These are phyloP conservation scores for Lordiphosa fenestrarum DNA, from an alignment of 2,888 invertebrate genomes.

Conservation along the genomic window DNA sequence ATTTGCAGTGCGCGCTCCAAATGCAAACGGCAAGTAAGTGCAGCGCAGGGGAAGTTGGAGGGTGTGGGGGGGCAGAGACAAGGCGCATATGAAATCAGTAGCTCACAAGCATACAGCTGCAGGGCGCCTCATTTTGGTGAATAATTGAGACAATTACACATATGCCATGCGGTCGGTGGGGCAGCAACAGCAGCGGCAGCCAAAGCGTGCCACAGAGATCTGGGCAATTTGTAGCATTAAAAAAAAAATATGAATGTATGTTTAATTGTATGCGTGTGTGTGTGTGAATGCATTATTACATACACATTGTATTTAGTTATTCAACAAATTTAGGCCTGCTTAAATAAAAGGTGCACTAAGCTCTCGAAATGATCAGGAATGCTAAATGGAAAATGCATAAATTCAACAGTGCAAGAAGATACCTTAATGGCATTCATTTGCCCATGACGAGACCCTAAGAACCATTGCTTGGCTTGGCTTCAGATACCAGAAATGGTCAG, in stretches of 20 bases:
- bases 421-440: too few species aligned
- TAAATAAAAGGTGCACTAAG: too few species aligned
- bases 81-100: conserved; percentile 64
- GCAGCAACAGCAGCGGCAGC: too few species aligned
- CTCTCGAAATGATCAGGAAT: too few species aligned
- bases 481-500: too few species aligned
- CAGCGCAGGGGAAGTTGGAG: neutral
- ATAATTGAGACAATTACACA: conserved; percentile 73
- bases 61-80: conserved; percentile 28
- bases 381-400: too few species aligned
- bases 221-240: conserved; percentile 38
- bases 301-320: neutral
- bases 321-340: too few species aligned
- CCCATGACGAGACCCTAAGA: too few species aligned
- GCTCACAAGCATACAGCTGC: conserved; percentile 26
- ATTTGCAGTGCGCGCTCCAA: conserved; percentile 56
- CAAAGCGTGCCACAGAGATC: conserved; percentile 17
- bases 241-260: conserved; percentile 30
- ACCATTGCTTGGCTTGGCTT: too few species aligned
- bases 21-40: conserved; percentile 47
- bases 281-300: neutral
- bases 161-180: too few species aligned
- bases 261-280: too few species aligned
- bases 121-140: conserved; percentile 67
- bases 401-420: too few species aligned